phyloP scores from a whole-genome alignment of 35 echinoderm and acorn worm species.

The Holothuria glaberrima region DNA sequence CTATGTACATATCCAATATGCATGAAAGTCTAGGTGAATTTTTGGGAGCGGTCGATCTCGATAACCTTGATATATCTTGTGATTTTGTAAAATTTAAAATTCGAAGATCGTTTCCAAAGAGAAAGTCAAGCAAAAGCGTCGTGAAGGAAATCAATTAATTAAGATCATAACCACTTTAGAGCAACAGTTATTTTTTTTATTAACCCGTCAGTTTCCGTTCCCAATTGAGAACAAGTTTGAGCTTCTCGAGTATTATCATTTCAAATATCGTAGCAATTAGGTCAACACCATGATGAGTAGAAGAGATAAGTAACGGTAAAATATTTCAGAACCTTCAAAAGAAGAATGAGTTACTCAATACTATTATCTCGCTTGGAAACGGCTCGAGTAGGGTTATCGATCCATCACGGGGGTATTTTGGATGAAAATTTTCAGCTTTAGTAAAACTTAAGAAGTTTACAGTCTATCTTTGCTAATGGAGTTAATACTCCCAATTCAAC shows the following conservation, averaged over 20 bases:
- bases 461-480: neutral
- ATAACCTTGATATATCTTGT: neutral
- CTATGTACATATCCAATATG: neutral
- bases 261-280: neutral
- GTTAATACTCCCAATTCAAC: neutral
- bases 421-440: neutral
- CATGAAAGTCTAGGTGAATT: neutral
- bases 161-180: neutral
- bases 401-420: neutral
- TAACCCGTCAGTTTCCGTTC: neutral
- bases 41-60: neutral
- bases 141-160: conserved; percentile 1
- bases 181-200: neutral
- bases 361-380: neutral
- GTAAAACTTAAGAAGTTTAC: neutral
- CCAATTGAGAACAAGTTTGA: neutral
- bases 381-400: neutral
- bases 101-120: neutral
- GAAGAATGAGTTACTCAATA: neutral
- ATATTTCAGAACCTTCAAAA: neutral
- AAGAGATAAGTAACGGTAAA: neutral
- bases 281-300: neutral
- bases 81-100: conserved; percentile 9
- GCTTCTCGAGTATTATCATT: neutral
- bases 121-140: neutral